Evolutionary conservation across 2,888 invertebrate species (phyloP).

Genomic region (Griposia aprilina): DNA sequence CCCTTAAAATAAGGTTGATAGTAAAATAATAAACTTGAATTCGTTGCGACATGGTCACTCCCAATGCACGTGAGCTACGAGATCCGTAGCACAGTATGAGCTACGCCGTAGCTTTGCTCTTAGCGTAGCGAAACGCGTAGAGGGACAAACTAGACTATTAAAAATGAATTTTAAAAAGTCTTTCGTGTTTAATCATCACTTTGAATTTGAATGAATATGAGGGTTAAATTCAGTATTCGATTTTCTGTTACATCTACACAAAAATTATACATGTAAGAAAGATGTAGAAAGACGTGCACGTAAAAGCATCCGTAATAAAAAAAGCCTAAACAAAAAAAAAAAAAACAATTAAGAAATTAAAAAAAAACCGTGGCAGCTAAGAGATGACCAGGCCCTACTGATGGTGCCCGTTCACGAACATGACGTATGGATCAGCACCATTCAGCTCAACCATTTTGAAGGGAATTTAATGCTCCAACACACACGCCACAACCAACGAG

Average conservation of each 20-base stretch:
- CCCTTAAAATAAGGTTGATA: neutral
- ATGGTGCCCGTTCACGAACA: too few relatives aligned
- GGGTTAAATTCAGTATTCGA: neutral
- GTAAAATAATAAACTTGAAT: neutral
- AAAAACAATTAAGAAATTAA: too few relatives aligned
- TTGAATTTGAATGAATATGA: neutral
- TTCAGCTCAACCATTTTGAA: too few relatives aligned
- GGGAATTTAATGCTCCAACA: too few relatives aligned
- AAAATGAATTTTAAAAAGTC: neutral
- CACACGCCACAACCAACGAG: too few relatives aligned
- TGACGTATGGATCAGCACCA: too few relatives aligned
- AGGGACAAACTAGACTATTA: neutral
- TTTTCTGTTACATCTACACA: neutral
- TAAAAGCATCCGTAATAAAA: too few relatives aligned
- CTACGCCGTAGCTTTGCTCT: constrained; percentile 1
- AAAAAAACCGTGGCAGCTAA: too few relatives aligned
- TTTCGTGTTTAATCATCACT: neutral
- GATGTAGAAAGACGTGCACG: too few relatives aligned
- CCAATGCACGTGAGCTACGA: neutral
- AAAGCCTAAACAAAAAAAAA: too few relatives aligned
- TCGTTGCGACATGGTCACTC: neutral
- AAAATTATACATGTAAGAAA: too few relatives aligned
- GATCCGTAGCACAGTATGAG: neutral
- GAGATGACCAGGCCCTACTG: too few relatives aligned
- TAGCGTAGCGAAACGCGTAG: neutral